Evolutionary conservation across 1,140 invertebrate genomes (phyloP).

Genomic region (Heliconius congener): DNA sequence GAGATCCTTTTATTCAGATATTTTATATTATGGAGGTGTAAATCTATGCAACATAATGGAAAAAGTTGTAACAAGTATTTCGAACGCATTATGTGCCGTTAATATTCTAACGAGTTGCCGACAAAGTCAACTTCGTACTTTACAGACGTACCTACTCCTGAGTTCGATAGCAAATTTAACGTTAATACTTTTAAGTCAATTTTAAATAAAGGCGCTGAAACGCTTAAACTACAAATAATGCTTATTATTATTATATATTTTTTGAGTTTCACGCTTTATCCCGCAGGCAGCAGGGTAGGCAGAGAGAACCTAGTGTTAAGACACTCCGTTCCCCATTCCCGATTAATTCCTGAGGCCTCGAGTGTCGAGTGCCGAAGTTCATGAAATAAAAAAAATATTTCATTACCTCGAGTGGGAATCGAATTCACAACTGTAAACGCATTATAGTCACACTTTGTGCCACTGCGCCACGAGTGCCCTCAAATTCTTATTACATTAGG

Average conservation of each 20-base stretch:
- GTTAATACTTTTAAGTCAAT: not conserved
- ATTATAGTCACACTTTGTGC: too few species aligned
- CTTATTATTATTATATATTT: not conserved
- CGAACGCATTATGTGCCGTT: constrained; percentile 73
- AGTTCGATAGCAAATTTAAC: not conserved
- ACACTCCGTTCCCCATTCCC: too few species aligned
- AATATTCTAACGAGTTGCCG: constrained; percentile 72
- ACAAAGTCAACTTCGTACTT: constrained; percentile 26
- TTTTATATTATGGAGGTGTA: constrained; percentile 62
- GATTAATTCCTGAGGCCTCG: too few species aligned
- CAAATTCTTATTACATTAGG: not conserved
- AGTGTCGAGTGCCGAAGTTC: too few species aligned
- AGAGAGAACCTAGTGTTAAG: too few species aligned
- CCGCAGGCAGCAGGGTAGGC: too few species aligned
- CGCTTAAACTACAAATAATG: not conserved
- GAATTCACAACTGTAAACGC: too few species aligned
- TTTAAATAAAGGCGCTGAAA: not conserved
- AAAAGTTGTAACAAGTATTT: constrained; percentile 80
- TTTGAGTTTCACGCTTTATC: not conserved
- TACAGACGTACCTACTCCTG: not conserved
- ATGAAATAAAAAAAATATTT: too few species aligned
- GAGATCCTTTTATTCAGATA: constrained; percentile 46
- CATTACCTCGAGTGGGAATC: not conserved
- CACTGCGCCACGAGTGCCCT: too few species aligned
- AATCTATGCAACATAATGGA: constrained; percentile 72